phyloP scores from a whole-genome alignment of 2,797 vertebrate species.

The Euthynnus affinis region DNA sequence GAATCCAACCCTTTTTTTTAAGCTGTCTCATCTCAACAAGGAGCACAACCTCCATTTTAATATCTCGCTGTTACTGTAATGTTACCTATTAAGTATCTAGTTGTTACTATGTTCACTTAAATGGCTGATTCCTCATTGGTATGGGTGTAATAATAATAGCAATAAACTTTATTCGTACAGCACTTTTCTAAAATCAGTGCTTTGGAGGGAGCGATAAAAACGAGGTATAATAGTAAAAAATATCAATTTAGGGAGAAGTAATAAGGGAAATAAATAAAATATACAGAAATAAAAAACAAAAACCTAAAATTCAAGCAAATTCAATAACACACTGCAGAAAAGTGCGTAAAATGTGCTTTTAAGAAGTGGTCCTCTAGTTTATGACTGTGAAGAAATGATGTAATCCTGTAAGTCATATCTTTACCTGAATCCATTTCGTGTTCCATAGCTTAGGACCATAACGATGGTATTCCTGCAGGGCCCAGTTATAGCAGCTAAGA shows the following conservation, averaged over 20 bases:
- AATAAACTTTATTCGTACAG: conserved; percentile 59
- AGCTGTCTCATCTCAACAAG: conserved; percentile 26
- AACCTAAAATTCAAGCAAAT: conserved; percentile 48
- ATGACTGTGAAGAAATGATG: conserved; percentile 1
- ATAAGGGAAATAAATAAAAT: conserved; percentile 42
- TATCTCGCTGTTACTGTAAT: conserved; percentile 48
- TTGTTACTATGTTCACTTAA: conserved; percentile 53
- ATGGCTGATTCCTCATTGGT: conserved; percentile 47
- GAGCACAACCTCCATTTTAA: conserved; percentile 36
- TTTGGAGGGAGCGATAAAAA: conserved; percentile 54
- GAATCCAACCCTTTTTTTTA: conserved; percentile 19
- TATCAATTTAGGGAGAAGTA: conserved; percentile 45
- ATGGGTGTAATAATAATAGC: conserved; percentile 56
- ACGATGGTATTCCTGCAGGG: conserved; percentile 75
- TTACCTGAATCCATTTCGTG: conserved; percentile 86
- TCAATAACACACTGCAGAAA: conserved; percentile 47
- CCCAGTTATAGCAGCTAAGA: conserved; percentile 84
- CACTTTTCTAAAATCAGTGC: conserved; percentile 49
- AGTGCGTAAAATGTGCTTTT: conserved; percentile 33
- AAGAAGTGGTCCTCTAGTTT: conserved; percentile 35
- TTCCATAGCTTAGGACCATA: conserved; percentile 79
- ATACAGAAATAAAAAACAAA: conserved; percentile 28
- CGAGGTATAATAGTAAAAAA: conserved; percentile 52
- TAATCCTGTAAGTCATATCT: conserved; percentile 32
- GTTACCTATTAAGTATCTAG: conserved; percentile 55